Conservation (phyloP, 2,797 vertebrate genomes). For the Staurois parvus region DNA sequence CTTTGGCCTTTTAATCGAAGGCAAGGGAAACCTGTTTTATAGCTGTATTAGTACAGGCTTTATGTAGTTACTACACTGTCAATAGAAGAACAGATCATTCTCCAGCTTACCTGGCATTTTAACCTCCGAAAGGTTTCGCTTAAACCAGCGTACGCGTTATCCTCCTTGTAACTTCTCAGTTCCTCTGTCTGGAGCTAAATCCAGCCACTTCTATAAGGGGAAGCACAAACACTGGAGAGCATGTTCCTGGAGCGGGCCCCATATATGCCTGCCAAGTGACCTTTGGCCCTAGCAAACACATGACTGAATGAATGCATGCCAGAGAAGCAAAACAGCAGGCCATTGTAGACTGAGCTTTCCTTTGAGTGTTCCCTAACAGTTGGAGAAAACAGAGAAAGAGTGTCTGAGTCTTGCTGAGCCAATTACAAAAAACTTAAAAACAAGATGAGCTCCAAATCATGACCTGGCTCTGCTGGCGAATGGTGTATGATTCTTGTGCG, state of each 20-base stretch:
- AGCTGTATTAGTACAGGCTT: too few relatives aligned
- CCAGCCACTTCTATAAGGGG: constrained; percentile 33
- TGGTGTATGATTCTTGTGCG: too few relatives aligned
- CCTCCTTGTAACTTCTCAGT: constrained; percentile 8
- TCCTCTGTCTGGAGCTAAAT: constrained; percentile 28
- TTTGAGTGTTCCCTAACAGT: too few relatives aligned
- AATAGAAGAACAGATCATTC: too few relatives aligned
- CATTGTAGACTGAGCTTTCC: not conserved
- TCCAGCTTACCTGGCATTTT: constrained; percentile 53
- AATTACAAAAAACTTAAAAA: too few relatives aligned
- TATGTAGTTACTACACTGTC: too few relatives aligned
- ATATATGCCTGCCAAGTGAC: not conserved
- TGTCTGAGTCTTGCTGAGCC: too few relatives aligned
- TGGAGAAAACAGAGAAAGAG: too few relatives aligned
- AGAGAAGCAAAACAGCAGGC: not conserved
- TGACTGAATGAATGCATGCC: not conserved
- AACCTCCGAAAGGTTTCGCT: not conserved
- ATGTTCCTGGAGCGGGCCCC: not conserved
- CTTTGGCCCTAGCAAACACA: constrained; percentile 12
- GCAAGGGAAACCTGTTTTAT: too few relatives aligned
- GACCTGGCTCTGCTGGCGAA: too few relatives aligned
- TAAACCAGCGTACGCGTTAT: not conserved
- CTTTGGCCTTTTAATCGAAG: too few relatives aligned
- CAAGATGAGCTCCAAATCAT: too few relatives aligned
- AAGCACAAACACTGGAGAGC: not conserved